Evolutionary conservation across 2,888 invertebrate genomes (phyloP), one percentile per base, ranked within the genome.

Genomic region (Phyllotreta striolata): DNA sequence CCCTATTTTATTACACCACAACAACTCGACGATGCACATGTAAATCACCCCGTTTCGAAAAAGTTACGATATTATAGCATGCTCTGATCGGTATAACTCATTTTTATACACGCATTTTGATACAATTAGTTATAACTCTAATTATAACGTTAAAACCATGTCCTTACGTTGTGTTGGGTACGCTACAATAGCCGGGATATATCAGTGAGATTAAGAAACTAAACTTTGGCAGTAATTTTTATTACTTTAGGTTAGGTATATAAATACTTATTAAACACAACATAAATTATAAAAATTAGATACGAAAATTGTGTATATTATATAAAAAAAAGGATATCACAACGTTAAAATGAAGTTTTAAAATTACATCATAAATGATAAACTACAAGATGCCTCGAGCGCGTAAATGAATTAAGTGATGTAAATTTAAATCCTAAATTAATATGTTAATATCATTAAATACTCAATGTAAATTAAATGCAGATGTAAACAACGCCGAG

Each of bases 1-100:
- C 63, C 82, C 84, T 3, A 6, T 49, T 9, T 35, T 49, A 35
- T n/a, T 9, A 35, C 49, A 49, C 37, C 7, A 49, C 10, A 35
- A 49, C n/a, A 49, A 49, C 4, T 24, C 24, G 24, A 24, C 24
- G 24, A 24, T 24, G 24, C 24, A 24, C 24, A 24, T 24, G 24
- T 24, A 24, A 24, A 24, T 24, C 24, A 24, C 24, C 24, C 4
- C 24, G 24, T 24, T 24, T 24, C 24, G 24, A 24, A 24, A 24
- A 24, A 24, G 24, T 24, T 24, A 24, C 4, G 24, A 4, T 24
- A 24, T 24, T 24, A 24, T 24, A 24, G 4, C 24, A 24, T 24
- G 24, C 24, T 24, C 24, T 24, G 24, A 24, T 24, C 24, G 24
- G 24, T 24, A 24, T 24, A 24, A 24, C 24, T 24, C 24, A 24